Evolutionary conservation across 2,888 invertebrate genomes (phyloP), one percentile per base, ranked within the genome.

Genomic region (Drosophila pegasa): DNA sequence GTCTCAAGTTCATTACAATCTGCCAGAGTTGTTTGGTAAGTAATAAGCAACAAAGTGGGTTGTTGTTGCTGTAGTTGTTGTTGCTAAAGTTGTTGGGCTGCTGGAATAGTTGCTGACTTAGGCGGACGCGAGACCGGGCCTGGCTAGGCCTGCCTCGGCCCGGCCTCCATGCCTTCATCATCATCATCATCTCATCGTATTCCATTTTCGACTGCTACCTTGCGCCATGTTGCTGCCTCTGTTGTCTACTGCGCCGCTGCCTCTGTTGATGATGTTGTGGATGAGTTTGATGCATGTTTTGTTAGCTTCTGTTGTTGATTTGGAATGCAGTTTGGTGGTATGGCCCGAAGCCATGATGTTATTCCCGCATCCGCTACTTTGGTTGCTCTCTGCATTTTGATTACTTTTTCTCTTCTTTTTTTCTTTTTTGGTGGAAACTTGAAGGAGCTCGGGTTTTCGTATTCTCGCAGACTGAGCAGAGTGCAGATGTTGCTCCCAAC

Each of bases 251-350:
- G 22, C 60, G 59, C 54, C 25, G 29, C 40, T 52, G 60, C 60
- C 31, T 22, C 59, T 65, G 70, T 69, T 82, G 82, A 81, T 82
- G 82, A 79, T 85, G 85, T 85, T 82, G 82, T 85, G 85, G 82
- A 85, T 82, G 82, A 85, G 79, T 72, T 85, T 82, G 82, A 82
- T 82, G 82, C 83, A 85, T 83, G 86, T 83, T 85, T 73, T 83
- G 86, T 83, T 78, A 88, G 89, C 89, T 89, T 89, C 89, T 89
- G 89, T 89, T 89, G 86, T 80, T 84, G 86, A 84, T 83, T 87
- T 77, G 81, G 84, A 86, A 87, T 82, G 81, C 82, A 82, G 87
- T 84, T 85, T 78, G 84, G 77, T 80, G 66, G 76, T 84, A 78
- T 69, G 58, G 77, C 84, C 74, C 55, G 51, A 22, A 64, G 82